Base-by-base conservation (phyloP, 1,140 invertebrate species). In the Papilio polyxenes region DNA sequence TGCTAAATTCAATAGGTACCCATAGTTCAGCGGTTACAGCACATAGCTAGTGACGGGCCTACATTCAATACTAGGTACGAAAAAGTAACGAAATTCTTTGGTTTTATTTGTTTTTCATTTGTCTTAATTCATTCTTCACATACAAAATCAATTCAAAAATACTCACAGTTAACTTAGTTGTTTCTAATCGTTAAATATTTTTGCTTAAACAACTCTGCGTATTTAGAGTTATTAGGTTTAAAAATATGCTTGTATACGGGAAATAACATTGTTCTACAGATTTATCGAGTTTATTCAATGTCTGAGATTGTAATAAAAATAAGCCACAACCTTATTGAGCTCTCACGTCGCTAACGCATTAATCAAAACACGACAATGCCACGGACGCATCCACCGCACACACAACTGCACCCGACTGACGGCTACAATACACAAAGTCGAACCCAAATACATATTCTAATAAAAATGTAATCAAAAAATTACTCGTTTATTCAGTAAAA, bases 271-370 rank as follows among this genome's bases (percentile, higher is more conserved):
- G 10, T 72, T 49, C 80, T n/a, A 48, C 44, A 72, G 74, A 62
- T 44, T 48, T 44, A 51, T 72, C 17, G 20, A 53, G 2, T 53
- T 76, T 76, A 76, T 76, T 76, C 44, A 49, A 48, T 10, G 11
- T 37, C 9, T 6, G 0, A n/a, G 1, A 49, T 31, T 53, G 20
- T 72, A 17, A 81, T 80, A 87, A 87, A 85, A 83, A 69, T 88
- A 92, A 92, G 84, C 88, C 85, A 40, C 74, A 75, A 77, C 77
- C 79, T 59, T 9, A 78, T 79, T 49, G n/a, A 75, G 75, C 80
- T 87, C 88, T 89, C 91, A 93, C 92, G 90, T 79, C 40, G 82
- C 49, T 51, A 81, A 86, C 44, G 86, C 87, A 92, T 92, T 89
- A 86, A 92, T 92, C 91, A 92, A 75, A 89, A 85, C 83, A 87